phyloP scores from a whole-genome alignment of 2,888 invertebrate species.

The Gastrophysa polygoni region DNA sequence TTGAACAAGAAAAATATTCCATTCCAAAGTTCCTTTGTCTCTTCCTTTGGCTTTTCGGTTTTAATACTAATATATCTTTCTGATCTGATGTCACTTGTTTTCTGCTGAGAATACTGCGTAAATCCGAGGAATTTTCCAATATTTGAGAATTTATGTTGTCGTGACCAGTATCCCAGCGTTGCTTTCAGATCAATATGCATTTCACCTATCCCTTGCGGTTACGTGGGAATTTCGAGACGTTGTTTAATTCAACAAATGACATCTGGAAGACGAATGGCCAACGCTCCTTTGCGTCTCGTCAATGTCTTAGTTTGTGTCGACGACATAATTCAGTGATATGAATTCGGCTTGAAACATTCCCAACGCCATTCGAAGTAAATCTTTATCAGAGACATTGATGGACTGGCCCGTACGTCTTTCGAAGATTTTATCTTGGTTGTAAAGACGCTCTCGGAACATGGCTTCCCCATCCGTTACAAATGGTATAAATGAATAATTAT shows the following conservation, averaged over 20 bases:
- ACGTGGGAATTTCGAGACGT: constrained; percentile 45
- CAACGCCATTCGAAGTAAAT: constrained; percentile 1
- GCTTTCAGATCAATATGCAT: constrained; percentile 40
- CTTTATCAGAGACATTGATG: constrained; percentile 9
- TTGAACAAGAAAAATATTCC: constrained; percentile 56
- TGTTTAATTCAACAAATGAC: constrained; percentile 48
- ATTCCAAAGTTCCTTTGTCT: constrained; percentile 53
- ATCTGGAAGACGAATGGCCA: constrained; percentile 50
- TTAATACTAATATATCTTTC: constrained; percentile 48
- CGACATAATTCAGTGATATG: constrained; percentile 38
- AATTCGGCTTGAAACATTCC: constrained; percentile 8
- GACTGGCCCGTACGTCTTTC: background rate
- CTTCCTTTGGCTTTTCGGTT: constrained; percentile 45
- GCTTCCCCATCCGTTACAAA: background rate
- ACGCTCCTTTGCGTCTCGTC: constrained; percentile 48
- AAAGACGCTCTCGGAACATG: background rate
- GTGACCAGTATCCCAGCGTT: constrained; percentile 33
- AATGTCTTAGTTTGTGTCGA: constrained; percentile 34
- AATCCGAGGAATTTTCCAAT: constrained; percentile 44
- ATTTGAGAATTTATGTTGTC: constrained; percentile 46
- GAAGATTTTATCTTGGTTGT: background rate
- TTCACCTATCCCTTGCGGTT: constrained; percentile 40
- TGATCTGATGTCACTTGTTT: constrained; percentile 41
- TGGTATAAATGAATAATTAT: background rate
- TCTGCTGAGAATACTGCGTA: constrained; percentile 37